These are phyloP conservation scores for Diabrotica balteata DNA, from an alignment of 2,888 invertebrate species.

Conservation along the genomic window DNA sequence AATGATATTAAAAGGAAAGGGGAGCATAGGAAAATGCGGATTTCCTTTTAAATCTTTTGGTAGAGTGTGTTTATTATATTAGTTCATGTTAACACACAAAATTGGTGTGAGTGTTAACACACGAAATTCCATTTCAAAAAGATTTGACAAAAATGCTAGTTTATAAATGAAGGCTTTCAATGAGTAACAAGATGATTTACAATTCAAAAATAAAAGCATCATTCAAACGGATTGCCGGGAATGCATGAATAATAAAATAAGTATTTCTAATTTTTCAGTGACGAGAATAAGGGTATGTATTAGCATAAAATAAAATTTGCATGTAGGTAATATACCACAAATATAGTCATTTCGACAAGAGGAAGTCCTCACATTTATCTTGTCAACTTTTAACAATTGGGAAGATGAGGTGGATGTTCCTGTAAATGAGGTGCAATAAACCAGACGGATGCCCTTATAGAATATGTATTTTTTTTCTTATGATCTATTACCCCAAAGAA, in stretches of 20 bases:
- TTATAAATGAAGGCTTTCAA: too few species aligned
- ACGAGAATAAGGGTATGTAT: conserved; percentile 34
- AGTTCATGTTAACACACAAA: too few species aligned
- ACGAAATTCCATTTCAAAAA: too few species aligned
- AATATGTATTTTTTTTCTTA: neutral
- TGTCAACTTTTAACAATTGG: conserved; percentile 37
- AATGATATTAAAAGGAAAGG: too few species aligned
- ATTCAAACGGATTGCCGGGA: neutral
- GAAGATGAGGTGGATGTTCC: conserved; percentile 17
- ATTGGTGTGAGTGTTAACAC: too few species aligned
- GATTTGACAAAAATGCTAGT: too few species aligned
- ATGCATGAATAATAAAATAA: conserved; percentile 10
- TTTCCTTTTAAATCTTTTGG: too few species aligned
- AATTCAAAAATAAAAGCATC: conserved; percentile 13
- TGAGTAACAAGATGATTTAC: neutral
- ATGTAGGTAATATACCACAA: conserved; percentile 42
- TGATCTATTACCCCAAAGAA: too few species aligned
- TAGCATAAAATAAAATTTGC: conserved; percentile 45
- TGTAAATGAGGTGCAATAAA: conserved; percentile 26
- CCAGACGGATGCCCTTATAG: conserved; percentile 3
- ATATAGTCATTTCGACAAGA: conserved; percentile 37
- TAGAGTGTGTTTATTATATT: too few species aligned
- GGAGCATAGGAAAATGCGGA: too few species aligned
- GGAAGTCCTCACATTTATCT: conserved; percentile 35
- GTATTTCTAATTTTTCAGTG: conserved; percentile 22